Evolutionary conservation across 2,797 vertebrate genomes (phyloP), one percentile per base, ranked within the genome.

Genomic region (Propithecus perrieri): DNA sequence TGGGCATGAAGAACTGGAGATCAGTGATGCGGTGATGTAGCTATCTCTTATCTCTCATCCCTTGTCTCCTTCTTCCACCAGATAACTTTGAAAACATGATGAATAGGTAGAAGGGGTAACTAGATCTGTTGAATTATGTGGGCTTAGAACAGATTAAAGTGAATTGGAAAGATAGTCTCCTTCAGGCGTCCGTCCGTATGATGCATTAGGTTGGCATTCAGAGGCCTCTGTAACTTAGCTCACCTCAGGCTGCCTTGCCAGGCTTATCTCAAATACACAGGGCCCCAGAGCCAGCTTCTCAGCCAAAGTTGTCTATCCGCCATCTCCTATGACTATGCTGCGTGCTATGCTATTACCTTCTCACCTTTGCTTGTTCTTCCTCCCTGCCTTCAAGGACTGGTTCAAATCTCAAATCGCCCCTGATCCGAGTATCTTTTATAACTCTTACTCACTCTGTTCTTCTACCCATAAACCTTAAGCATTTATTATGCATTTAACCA

Each of bases 181-280:
- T 97, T 95, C 85, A 87, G 63, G 67, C 61, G 85, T 91, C 92
- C 61, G 85, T 91, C 92, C 14, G 0, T 4, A 35, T 94, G 95
- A 96, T 87, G 57, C 80, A 95, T 95, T 65, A 63, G 55, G 55
- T 74, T 95, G 94, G 69, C 96, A 97, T 97, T 96, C 97, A 85
- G 26, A 78, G 41, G 43, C 76, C 28, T 72, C 75, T 24, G 17
- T 3, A 2, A 0, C 7, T 9, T 13, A 63, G 20, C n/a, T 48
- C 18, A 3, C 30, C 33, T 41, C 50, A 14, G 13, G 28, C 55
- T 80, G 53, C 53, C 46, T 63, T 81, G 24, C 43, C n/a, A 22
- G 33, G 61, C 55, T 65, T 48, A 35, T 75, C 76, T 95, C 33
- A 53, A 74, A 38, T 18, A 10, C 67, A 22, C 5, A 1, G 6